Percentiles rank a stretch among this genome's conserved stretches.
Conservation (phyloP, 2,797 vertebrate genomes). For the Novumbra hubbsi region DNA sequence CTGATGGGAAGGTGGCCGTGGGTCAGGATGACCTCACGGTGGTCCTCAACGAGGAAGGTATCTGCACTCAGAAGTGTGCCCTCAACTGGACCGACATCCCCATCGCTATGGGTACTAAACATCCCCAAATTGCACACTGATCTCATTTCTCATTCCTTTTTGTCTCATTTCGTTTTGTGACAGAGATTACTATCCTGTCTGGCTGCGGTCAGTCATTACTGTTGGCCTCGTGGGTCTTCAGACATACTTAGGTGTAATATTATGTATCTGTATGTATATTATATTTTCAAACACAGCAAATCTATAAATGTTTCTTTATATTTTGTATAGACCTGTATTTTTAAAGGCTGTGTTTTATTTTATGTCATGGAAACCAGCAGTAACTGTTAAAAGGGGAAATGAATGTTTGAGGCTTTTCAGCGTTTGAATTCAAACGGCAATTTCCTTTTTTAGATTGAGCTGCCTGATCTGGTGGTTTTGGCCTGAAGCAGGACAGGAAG, state of each 20-base stretch:
- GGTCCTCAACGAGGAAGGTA: constrained; percentile 93
- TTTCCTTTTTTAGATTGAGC: constrained; percentile 48
- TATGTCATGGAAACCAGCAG: background rate
- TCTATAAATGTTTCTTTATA: no score
- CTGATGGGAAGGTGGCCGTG: constrained; percentile 95
- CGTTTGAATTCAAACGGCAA: constrained; percentile 32
- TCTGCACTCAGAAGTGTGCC: constrained; percentile 96
- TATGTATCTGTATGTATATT: no score
- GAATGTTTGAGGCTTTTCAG: constrained; percentile 40
- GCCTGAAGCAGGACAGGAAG: constrained; percentile 16
- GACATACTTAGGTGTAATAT: no score
- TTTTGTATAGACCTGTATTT: no score
- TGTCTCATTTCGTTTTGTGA: no score
- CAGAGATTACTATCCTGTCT: no score
- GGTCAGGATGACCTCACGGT: constrained; percentile 98
- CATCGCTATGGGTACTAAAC: constrained; percentile 90
- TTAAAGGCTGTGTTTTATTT: background rate
- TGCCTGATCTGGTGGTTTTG: constrained; percentile 15
- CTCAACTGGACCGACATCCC: constrained; percentile 99
- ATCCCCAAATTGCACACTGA: background rate
- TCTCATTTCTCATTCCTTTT: no score
- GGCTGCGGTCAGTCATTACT: no score
- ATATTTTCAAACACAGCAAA: no score
- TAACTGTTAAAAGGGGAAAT: constrained; percentile 43
- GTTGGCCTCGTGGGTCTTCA: no score